phyloP scores from a whole-genome alignment of 2,888 invertebrate genomes.

The Chorisops tibialis region DNA sequence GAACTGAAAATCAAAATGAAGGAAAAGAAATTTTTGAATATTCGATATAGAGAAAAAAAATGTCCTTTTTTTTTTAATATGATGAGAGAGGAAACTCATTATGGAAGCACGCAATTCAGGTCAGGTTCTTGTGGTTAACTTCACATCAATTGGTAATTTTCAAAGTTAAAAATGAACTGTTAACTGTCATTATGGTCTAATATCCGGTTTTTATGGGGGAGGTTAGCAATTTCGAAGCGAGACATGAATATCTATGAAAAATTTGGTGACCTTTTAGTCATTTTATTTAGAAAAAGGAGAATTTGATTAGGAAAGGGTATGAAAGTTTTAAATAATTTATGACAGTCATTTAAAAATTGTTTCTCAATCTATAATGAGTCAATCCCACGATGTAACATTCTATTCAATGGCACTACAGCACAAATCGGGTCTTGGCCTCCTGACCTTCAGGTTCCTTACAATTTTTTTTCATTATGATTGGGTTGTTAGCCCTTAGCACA shows the following conservation, averaged over 20 bases:
- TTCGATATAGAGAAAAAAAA: background rate
- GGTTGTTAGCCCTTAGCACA: too few species aligned
- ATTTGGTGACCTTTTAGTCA: background rate
- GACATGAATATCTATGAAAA: constrained; percentile 2
- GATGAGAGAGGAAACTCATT: too few species aligned
- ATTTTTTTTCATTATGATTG: too few species aligned
- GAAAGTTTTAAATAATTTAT: too few species aligned
- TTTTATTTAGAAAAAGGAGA: too few species aligned
- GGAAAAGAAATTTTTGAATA: background rate
- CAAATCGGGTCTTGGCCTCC: too few species aligned
- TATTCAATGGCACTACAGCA: too few species aligned
- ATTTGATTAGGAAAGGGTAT: too few species aligned
- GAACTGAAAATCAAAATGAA: background rate
- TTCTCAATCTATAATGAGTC: too few species aligned
- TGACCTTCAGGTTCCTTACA: too few species aligned
- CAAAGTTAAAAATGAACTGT: background rate
- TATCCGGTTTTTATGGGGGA: background rate
- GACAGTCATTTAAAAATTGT: too few species aligned
- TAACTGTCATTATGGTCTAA: background rate
- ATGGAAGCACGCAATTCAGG: background rate
- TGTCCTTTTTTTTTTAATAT: background rate
- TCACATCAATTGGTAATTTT: constrained; percentile 5
- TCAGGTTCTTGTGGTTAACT: constrained; percentile 17
- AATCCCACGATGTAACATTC: too few species aligned
- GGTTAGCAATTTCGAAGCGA: background rate